Evolutionary conservation across 1,140 invertebrate species (phyloP).

Genomic region (Trypoxylus dichotomus): DNA sequence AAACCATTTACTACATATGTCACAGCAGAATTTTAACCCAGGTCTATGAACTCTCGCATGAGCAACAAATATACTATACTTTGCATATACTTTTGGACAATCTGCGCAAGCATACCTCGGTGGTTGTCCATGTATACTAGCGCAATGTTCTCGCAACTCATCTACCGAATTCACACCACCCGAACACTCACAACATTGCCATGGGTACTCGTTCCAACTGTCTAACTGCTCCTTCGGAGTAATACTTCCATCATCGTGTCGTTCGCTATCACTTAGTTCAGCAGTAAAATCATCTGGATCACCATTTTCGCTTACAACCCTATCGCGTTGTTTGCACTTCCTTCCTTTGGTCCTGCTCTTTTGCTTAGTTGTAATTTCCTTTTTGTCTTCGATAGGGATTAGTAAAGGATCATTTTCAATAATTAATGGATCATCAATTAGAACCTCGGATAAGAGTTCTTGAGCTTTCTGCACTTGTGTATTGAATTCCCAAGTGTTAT

Average conservation of each 20-base stretch:
- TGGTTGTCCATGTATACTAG: conserved; percentile 58
- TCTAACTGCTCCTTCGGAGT: conserved; percentile 42
- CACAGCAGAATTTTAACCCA: conserved; percentile 59
- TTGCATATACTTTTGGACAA: conserved; percentile 62
- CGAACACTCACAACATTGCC: conserved; percentile 62
- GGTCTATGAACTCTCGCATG: conserved; percentile 60
- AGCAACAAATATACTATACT: conserved; percentile 62
- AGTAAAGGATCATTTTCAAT: conserved; percentile 13
- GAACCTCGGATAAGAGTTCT: conserved; percentile 40
- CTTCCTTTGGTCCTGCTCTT: conserved; percentile 31
- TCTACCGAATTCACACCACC: conserved; percentile 57
- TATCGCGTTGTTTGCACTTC: conserved; percentile 26
- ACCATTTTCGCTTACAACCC: conserved; percentile 27
- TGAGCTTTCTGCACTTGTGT: conserved; percentile 49
- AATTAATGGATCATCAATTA: conserved; percentile 21
- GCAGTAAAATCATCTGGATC: conserved; percentile 31
- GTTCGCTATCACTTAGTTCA: conserved; percentile 43
- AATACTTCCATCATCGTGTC: conserved; percentile 49
- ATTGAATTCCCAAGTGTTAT: conserved; percentile 48
- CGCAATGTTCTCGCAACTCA: conserved; percentile 58
- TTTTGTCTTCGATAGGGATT: neutral
- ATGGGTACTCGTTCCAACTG: conserved; percentile 58
- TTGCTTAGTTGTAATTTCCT: neutral
- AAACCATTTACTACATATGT: conserved; percentile 61
- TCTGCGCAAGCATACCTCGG: conserved; percentile 61